A percentile compares a stretch with the other conserved stretches of the same genome.
Conservation (phyloP, 2,797 vertebrate genomes). For the Siniperca scherzeri region DNA sequence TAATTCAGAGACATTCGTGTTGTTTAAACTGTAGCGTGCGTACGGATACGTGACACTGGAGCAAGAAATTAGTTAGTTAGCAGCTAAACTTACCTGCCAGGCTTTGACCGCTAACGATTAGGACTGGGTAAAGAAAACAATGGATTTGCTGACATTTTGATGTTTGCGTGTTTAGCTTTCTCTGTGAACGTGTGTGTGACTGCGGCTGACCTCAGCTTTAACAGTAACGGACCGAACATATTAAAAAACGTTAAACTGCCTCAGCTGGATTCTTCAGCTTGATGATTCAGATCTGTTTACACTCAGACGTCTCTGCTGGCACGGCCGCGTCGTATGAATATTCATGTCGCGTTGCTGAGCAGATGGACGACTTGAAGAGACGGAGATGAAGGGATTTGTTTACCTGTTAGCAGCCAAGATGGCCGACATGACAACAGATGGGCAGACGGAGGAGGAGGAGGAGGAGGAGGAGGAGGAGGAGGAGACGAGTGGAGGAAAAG, state of each 20-base stretch:
- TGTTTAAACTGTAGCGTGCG: no score
- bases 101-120: neutral
- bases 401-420: constrained; percentile 30
- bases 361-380: constrained; percentile 31
- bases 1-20: no score
- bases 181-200: neutral
- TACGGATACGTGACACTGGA: no score
- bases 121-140: no score
- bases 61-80: no score
- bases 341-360: constrained; percentile 27
- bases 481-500: no score
- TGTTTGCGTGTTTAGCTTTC: neutral
- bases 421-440: constrained; percentile 1
- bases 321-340: neutral
- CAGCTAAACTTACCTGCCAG: neutral
- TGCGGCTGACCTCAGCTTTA: neutral
- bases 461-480: neutral
- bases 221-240: neutral
- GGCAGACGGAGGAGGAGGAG: neutral
- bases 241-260: no score
- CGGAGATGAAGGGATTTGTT: neutral
- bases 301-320: neutral
- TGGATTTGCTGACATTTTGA: no score
- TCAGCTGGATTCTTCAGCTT: neutral
- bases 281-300: no score